Percentiles rank a stretch among this genome's conserved stretches.
phyloP scores from a whole-genome alignment of 2,797 vertebrate species.

The Pipistrellus nathusii region DNA sequence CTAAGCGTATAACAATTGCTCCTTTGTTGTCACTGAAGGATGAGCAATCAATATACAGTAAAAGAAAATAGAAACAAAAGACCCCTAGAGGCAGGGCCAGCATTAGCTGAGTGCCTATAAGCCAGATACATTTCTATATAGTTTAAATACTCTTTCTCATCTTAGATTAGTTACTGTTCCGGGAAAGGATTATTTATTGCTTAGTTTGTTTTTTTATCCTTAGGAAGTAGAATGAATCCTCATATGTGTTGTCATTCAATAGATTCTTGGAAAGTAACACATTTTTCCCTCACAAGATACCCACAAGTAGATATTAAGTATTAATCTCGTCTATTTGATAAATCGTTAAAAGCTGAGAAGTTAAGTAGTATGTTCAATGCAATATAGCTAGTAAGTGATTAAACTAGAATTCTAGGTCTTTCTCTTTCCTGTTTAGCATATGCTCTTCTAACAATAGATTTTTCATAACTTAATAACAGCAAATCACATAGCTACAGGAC shows the following conservation, averaged over 20 bases:
- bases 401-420: neutral
- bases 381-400: neutral
- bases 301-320: neutral
- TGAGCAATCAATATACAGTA: neutral
- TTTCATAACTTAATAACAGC: neutral
- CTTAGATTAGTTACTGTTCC: neutral
- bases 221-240: neutral
- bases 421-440: neutral
- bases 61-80: neutral
- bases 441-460: neutral
- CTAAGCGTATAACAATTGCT: neutral
- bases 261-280: neutral
- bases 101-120: neutral
- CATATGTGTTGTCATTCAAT: neutral
- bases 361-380: neutral
- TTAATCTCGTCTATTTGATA: slow-evolving; percentile 4
- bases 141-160: neutral
- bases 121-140: neutral
- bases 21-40: neutral
- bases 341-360: neutral
- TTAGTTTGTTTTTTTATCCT: neutral
- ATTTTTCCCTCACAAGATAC: neutral
- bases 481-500: neutral
- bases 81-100: neutral
- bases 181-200: neutral